Evolutionary conservation across 2,888 invertebrate genomes (phyloP), one percentile per base, ranked within the genome.

Genomic region (Thyatira batis): DNA sequence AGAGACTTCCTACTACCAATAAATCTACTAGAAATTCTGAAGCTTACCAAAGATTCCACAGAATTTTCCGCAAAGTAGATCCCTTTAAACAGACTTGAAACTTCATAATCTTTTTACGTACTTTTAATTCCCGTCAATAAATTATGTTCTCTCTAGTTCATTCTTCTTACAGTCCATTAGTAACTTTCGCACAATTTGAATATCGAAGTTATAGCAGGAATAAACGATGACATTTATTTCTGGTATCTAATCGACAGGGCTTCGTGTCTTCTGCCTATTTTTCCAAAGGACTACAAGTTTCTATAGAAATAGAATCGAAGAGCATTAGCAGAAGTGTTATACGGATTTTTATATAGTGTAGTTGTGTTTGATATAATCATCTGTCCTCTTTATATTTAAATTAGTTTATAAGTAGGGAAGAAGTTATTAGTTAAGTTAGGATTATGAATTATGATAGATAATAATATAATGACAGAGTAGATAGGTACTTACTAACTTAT

Each of bases 161-260:
- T 9, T 17, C 39, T 39, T 39, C 17, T 39, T 23, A 21, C 13
- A 25, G 46, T 25, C 23, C 46, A 46, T 46, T 46, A 46, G 13
- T 13, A 46, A 48, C 27, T 48, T 48, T 20, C 17, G 17, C 10
- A 27, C 10, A 11, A 28, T 48, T 45, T 48, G 9, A 48, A 27
- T 9, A 27, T 13, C 57, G 52, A 57, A 53, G 57, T 65, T 54
- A 59, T 45, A 46, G 21, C 44, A 61, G 51, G 55, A 57, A 69
- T 52, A 59, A 56, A 51, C 17, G 51, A 43, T 60, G 54, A 77
- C 75, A 76, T 76, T 74, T 75, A 76, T 78, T 71, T 71, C 67
- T 64, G 68, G 75, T 72, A 73, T 70, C 67, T 64, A 63, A 73
- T 67, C 63, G 68, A 61, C 62, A 65, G 51, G 57, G 60, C 52